These are phyloP conservation scores for Pygocentrus nattereri DNA, from an alignment of 2,797 vertebrate species.

Conservation along the genomic window DNA sequence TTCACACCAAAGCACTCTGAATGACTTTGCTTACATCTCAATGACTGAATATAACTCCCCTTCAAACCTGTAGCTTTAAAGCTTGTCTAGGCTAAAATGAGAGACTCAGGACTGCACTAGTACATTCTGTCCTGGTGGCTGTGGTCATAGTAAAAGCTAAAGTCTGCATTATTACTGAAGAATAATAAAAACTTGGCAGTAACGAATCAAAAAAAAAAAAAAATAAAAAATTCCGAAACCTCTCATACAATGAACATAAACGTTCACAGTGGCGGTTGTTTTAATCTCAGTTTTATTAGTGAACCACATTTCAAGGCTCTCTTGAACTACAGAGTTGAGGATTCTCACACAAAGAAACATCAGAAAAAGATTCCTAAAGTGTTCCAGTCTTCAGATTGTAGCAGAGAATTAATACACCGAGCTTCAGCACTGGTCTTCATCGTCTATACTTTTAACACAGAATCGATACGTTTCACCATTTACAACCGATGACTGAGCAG, in stretches of 20 bases:
- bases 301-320: slow-evolving; percentile 61
- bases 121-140: not conserved
- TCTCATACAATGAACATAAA: not conserved
- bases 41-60: no score
- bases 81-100: no score
- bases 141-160: not conserved
- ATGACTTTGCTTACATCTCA: no score
- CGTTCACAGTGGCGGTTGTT: not conserved
- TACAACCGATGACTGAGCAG: slow-evolving; percentile 48
- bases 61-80: no score
- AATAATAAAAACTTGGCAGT: not conserved
- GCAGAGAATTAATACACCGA: slow-evolving; percentile 31
- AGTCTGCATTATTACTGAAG: not conserved
- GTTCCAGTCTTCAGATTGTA: slow-evolving; percentile 15
- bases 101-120: not conserved
- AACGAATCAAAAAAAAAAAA: not conserved
- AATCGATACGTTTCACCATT: slow-evolving; percentile 37
- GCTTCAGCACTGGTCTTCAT: slow-evolving; percentile 3
- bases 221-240: not conserved
- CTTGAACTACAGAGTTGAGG: slow-evolving; percentile 46
- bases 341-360: slow-evolving; percentile 4
- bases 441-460: not conserved
- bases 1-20: no score
- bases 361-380: slow-evolving; percentile 12
- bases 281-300: slow-evolving; percentile 71